A percentile compares a stretch with the other conserved stretches of the same genome.
Conservation (phyloP, 2,797 vertebrate genomes). For the Octomys mimax region DNA sequence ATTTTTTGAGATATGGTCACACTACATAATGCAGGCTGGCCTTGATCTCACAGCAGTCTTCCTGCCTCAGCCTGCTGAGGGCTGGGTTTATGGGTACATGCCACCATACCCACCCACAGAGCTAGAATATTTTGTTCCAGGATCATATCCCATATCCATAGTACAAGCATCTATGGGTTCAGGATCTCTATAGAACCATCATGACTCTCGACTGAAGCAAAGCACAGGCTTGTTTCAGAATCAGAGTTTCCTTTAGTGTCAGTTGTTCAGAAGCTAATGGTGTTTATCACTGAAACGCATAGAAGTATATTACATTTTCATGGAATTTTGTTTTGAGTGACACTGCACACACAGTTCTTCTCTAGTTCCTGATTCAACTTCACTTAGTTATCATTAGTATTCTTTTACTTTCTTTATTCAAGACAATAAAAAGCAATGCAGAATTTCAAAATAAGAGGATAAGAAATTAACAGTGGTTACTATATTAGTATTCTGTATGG, state of each 20-base stretch:
- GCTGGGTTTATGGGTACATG: neutral
- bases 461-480: too few species aligned
- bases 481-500: constrained; percentile 14
- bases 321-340: constrained; percentile 39
- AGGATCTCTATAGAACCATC: constrained; percentile 50
- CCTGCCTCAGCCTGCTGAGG: neutral
- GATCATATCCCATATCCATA: constrained; percentile 25
- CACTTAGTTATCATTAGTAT: constrained; percentile 68
- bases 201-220: constrained; percentile 50
- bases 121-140: constrained; percentile 16
- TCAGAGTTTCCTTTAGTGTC: constrained; percentile 58
- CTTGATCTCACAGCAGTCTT: neutral
- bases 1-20: neutral
- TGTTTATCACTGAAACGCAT: constrained; percentile 56
- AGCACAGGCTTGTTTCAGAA: constrained; percentile 29
- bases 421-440: too few species aligned
- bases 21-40: neutral
- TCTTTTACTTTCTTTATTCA: neutral
- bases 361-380: constrained; percentile 70
- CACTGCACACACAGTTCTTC: constrained; percentile 45
- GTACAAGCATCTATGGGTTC: constrained; percentile 32
- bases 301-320: constrained; percentile 53
- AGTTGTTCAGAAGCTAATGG: constrained; percentile 64
- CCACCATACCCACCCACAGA: neutral
- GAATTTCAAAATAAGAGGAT: too few species aligned